Evolutionary conservation across 2,113 vertebrate species (phyloP), one percentile per base, ranked within the genome.

Genomic region (Lonchura striata): DNA sequence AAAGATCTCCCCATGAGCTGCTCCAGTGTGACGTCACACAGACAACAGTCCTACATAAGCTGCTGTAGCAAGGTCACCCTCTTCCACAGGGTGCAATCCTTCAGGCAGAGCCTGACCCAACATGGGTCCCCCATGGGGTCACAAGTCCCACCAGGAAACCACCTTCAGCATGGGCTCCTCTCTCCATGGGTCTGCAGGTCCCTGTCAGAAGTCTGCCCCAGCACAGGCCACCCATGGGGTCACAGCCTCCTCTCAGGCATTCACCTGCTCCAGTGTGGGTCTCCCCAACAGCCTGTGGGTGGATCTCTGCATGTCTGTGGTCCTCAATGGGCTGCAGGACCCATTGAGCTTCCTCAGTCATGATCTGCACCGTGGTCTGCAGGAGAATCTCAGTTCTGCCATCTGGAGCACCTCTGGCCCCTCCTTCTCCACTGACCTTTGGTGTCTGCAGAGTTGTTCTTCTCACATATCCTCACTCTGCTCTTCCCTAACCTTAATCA

Each of bases 21-120:
- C 11, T 53, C 39, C 68, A 53, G 5, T 6, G 27, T 53, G 47
- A 21, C 27, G 53, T 22, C 7, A 4, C 22, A 53, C 0, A 0
- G 39, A 21, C 33, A 44, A 11, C 10, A 37, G 33, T 53, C 25
- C 57, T 46, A 23, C 37, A 25, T 16, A 52, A 71, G 61, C 37
- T 21, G 57, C 47, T 31, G 39, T 31, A 37, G 21, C 10, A 20
- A 19, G 21, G 13, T 16, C 33, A 17, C 33, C n/a, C n/a, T 27
- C 39, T 53, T 53, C 27, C 22, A 21, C 33, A 44, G 21, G 10
- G 10, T 44, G 16, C 16, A 61, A 10, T 16, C 20, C 31, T 35
- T 24, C 31, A 60, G 25, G 54, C 31, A 35, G 20, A 71, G 46
- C 16, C 37, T 31, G 56, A 30, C 5, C 33, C 33, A 47, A 2